Base-by-base conservation (phyloP, 2,113 vertebrate species). In the Glaucomys volans region DNA sequence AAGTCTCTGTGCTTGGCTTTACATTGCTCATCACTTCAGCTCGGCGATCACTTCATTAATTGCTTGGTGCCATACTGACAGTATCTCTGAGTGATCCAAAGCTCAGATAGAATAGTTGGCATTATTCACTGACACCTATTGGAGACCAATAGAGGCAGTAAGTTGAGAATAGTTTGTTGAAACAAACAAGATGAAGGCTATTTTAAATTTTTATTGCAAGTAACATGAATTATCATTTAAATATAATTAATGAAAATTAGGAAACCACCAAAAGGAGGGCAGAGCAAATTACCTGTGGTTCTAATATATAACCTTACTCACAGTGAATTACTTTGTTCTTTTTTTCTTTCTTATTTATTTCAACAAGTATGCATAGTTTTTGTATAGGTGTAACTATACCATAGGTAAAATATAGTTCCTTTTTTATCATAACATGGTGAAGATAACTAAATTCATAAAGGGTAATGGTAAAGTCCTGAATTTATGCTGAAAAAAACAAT, bases 161-260 rank as follows among this genome's bases (percentile, higher is more conserved):
- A 28, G 9, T 44, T 44, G 14, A 79, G 69, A 69, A 71, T 12
- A n/a, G 40, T 76, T 81, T 90, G 10, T 50, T 97, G 66, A 69
- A 69, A n/a, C 72, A 80, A 87, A 66, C 44, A 77, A 69, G 66
- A 59, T 40, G 17, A 84, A 59, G 5, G 24, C 37, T 42, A 85
- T 84, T 84, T 83, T 77, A 87, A 66, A 52, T 16, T 92, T 76
- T 32, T 66, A 37, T 57, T 88, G 50, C 72, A 75, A 92, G 57
- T 74, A 67, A 30, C 30, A 74, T 35, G 44, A 54, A 1, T 37
- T 85, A 80, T 74, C 12, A 62, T 77, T 40, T 67, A 62, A 74
- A 42, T 72, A 87, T 57, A 10, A 66, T 74, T 76, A 9, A 93
- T 76, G 28, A 93, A 83, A 88, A 74, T 95, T 62, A 76, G 47